phyloP scores from a whole-genome alignment of 1,140 invertebrate species.

The Apocrypta bakeri region DNA sequence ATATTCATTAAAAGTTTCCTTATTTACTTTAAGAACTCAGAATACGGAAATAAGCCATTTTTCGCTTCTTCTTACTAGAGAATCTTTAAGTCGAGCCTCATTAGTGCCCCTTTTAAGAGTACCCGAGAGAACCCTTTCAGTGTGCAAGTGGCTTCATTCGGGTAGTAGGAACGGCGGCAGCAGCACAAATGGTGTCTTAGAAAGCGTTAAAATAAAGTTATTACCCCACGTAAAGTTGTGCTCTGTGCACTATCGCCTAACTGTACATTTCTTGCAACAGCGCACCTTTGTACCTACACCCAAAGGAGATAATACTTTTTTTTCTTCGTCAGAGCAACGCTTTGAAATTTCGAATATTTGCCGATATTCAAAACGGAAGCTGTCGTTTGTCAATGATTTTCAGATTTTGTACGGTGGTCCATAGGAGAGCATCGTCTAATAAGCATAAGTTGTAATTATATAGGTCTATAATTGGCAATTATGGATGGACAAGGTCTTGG shows the following conservation, averaged over 20 bases:
- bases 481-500: background rate
- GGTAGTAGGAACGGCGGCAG: background rate
- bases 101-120: background rate
- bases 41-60: background rate
- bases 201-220: conserved; percentile 58
- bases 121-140: background rate
- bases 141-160: background rate
- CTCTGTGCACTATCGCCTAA: background rate
- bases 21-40: too few relatives aligned
- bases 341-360: background rate
- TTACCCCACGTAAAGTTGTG: conserved; percentile 35
- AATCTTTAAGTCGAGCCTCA: background rate
- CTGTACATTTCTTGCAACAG: background rate
- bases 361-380: background rate
- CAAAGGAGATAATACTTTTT: background rate
- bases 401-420: background rate
- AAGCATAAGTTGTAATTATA: background rate
- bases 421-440: background rate
- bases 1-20: background rate
- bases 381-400: background rate
- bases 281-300: background rate
- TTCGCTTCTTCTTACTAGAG: background rate
- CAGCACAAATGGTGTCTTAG: conserved; percentile 11
- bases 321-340: background rate
- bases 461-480: background rate